phyloP scores from a whole-genome alignment of 1,140 invertebrate genomes.

The Arctopsyche grandis region DNA sequence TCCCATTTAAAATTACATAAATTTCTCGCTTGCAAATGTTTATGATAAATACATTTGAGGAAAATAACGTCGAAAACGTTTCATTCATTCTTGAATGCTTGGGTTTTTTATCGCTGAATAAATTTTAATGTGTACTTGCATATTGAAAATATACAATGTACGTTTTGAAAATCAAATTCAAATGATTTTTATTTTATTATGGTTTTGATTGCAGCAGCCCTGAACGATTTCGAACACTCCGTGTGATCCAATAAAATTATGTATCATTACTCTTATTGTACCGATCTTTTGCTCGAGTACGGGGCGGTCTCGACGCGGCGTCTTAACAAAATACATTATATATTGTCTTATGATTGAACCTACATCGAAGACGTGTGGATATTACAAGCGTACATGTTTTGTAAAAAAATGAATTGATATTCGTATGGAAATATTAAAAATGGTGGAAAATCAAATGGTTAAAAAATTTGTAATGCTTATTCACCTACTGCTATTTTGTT shows the following conservation, averaged over 20 bases:
- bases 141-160: not conserved
- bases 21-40: not conserved
- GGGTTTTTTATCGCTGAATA: too few species aligned
- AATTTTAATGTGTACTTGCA: not conserved
- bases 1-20: not conserved
- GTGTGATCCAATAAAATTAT: conserved; percentile 42
- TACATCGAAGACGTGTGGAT: conserved; percentile 27
- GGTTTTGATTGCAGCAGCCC: too few species aligned
- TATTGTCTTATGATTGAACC: conserved; percentile 32
- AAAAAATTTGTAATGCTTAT: too few species aligned
- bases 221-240: not conserved
- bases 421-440: too few species aligned
- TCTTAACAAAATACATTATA: conserved; percentile 31
- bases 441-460: too few species aligned
- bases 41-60: not conserved
- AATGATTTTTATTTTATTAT: too few species aligned
- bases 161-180: not conserved
- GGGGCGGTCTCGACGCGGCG: conserved; percentile 8
- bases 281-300: not conserved
- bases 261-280: conserved; percentile 42
- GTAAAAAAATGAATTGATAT: too few species aligned
- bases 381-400: not conserved
- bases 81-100: not conserved
- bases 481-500: too few species aligned
- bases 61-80: not conserved